phyloP scores from a whole-genome alignment of 2,113 vertebrate genomes.

The Microcebus griseorufus region DNA sequence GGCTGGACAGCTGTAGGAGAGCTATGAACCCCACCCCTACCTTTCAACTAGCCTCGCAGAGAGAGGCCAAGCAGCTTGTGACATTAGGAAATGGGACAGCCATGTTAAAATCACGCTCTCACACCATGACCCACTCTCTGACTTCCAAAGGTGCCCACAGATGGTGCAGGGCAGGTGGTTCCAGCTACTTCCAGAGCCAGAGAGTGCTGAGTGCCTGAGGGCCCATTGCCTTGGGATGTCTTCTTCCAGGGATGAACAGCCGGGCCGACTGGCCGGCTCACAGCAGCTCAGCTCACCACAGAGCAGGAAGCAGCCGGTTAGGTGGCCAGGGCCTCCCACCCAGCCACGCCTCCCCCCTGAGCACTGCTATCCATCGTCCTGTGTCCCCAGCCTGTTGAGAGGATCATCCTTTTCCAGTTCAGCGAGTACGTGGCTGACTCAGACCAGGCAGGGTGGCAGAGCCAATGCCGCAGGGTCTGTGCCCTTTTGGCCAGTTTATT shows the following conservation, averaged over 20 bases:
- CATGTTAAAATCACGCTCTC: background rate
- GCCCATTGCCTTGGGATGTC: background rate
- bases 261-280: background rate
- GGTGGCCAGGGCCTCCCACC: background rate
- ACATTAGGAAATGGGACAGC: slow-evolving; percentile 19
- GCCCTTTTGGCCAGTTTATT: background rate
- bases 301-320: background rate
- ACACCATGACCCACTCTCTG: background rate
- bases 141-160: background rate
- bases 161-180: background rate
- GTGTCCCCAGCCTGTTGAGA: background rate
- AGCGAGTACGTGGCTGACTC: background rate
- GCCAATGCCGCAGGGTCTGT: background rate
- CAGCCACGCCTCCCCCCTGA: background rate
- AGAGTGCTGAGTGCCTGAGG: too few relatives aligned
- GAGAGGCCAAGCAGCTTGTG: slow-evolving; percentile 26
- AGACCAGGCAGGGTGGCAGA: background rate
- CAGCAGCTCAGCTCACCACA: background rate
- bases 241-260: background rate
- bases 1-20: background rate
- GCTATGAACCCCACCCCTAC: background rate
- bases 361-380: fast-evolving
- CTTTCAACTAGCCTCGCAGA: background rate
- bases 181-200: background rate
- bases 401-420: background rate